These are phyloP conservation scores for Centruroides sculpturatus DNA, from an alignment of 1,140 invertebrate species.

Conservation along the genomic window DNA sequence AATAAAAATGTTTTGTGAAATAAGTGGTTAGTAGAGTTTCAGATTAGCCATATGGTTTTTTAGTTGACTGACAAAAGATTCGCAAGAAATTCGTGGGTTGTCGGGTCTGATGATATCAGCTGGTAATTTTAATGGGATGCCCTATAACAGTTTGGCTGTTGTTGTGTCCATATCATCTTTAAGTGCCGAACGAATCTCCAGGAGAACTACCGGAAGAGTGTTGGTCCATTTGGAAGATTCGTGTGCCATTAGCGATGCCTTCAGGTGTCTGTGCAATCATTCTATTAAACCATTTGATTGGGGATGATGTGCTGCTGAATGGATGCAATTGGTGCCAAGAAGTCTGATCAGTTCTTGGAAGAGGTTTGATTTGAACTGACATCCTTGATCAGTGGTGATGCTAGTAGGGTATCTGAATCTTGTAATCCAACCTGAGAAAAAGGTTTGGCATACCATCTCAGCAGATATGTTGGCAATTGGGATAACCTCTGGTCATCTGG, in stretches of 20 bases:
- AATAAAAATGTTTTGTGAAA: too few relatives aligned
- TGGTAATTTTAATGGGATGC: too few relatives aligned
- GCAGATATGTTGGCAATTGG: slow-evolving; percentile 26
- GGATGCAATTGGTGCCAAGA: background rate
- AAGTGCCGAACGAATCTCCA: too few relatives aligned
- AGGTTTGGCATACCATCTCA: slow-evolving; percentile 22
- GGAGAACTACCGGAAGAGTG: too few relatives aligned
- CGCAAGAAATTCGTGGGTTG: too few relatives aligned
- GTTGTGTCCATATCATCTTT: too few relatives aligned
- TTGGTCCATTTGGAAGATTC: background rate
- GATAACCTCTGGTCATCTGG: slow-evolving; percentile 4
- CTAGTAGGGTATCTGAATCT: slow-evolving; percentile 20
- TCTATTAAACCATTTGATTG: background rate
- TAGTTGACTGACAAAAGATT: too few relatives aligned
- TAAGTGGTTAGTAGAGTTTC: too few relatives aligned
- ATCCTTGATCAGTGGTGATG: slow-evolving; percentile 29
- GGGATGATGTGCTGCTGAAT: background rate
- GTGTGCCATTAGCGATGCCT: background rate
- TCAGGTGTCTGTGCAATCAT: background rate
- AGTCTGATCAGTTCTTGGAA: slow-evolving; percentile 8
- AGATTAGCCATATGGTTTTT: too few relatives aligned
- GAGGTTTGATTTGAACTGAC: slow-evolving; percentile 28
- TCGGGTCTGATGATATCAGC: too few relatives aligned
- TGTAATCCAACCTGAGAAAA: slow-evolving; percentile 26
- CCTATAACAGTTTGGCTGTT: too few relatives aligned